Evolutionary conservation across 2,888 invertebrate genomes (phyloP).

Genomic region (Lordiphosa fenestrarum): DNA sequence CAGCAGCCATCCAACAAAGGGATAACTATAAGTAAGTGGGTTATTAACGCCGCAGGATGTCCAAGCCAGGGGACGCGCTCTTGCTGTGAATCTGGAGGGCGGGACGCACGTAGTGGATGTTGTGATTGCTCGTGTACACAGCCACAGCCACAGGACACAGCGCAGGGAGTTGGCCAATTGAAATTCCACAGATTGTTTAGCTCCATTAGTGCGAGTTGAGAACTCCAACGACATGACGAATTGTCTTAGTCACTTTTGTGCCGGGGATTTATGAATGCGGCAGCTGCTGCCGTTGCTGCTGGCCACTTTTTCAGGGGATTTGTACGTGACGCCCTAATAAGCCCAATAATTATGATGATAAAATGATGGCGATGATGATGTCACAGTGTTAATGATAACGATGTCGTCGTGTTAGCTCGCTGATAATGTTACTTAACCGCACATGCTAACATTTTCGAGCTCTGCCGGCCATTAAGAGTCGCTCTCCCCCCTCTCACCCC

Average conservation of each 20-base stretch:
- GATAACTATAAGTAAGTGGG: constrained; percentile 77
- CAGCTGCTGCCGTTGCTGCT: constrained; percentile 18
- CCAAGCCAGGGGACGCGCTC: constrained; percentile 39
- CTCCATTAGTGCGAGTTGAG: constrained; percentile 63
- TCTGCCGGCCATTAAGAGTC: constrained; percentile 48
- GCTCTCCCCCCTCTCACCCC: neutral
- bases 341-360: constrained; percentile 70
- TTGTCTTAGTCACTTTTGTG: constrained; percentile 54
- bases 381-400: constrained; percentile 54
- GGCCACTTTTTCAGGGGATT: constrained; percentile 35
- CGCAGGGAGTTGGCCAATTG: constrained; percentile 51
- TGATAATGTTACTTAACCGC: constrained; percentile 69
- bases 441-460: constrained; percentile 63
- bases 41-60: constrained; percentile 76
- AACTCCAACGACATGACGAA: constrained; percentile 62
- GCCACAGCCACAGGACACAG: no score
- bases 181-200: constrained; percentile 57
- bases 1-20: constrained; percentile 46
- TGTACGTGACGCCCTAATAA: constrained; percentile 59
- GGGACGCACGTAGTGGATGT: constrained; percentile 54
- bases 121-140: constrained; percentile 56
- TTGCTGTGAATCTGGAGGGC: constrained; percentile 46
- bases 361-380: constrained; percentile 48
- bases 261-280: constrained; percentile 25
- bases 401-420: constrained; percentile 28